Conservation (phyloP, 2,888 invertebrate species). For the Nomada ruficornis region DNA sequence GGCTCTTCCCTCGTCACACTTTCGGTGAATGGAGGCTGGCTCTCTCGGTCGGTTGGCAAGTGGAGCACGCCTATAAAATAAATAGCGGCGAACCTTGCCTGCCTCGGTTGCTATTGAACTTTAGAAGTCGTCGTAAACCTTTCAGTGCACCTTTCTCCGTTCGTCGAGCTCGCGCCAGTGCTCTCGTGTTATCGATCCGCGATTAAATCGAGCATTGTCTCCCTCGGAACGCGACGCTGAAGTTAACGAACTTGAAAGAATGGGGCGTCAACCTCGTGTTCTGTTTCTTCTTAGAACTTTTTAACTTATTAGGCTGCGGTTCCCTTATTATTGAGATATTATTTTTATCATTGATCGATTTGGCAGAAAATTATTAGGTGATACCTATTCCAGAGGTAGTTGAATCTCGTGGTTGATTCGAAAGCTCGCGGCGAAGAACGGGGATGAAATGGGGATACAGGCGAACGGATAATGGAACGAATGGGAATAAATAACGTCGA, state of each 20-base stretch:
- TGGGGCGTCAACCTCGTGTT: not conserved
- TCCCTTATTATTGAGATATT: too few relatives aligned
- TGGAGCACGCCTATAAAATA: constrained; percentile 74
- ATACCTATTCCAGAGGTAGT: too few relatives aligned
- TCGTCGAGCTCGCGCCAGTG: constrained; percentile 29
- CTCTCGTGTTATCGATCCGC: constrained; percentile 31
- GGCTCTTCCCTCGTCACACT: not conserved
- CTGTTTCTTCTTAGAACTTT: too few relatives aligned
- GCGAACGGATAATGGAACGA: constrained; percentile 46
- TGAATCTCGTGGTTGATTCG: not conserved
- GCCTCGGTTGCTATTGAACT: constrained; percentile 73
- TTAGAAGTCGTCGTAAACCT: constrained; percentile 69
- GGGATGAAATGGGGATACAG: constrained; percentile 15
- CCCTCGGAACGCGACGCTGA: not conserved
- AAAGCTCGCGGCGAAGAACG: not conserved
- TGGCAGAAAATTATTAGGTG: too few relatives aligned
- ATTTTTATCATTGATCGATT: too few relatives aligned
- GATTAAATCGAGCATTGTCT: constrained; percentile 46
- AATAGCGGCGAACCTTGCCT: constrained; percentile 67
- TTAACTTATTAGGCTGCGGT: too few relatives aligned
- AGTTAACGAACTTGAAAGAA: not conserved
- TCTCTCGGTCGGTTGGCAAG: constrained; percentile 61
- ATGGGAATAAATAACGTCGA: constrained; percentile 40
- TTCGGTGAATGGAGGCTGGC: constrained; percentile 55
- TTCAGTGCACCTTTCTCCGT: constrained; percentile 55